Evolutionary conservation across 1,140 invertebrate species (phyloP), one percentile per base, ranked within the genome.

Genomic region (Choristoneura fumiferana): DNA sequence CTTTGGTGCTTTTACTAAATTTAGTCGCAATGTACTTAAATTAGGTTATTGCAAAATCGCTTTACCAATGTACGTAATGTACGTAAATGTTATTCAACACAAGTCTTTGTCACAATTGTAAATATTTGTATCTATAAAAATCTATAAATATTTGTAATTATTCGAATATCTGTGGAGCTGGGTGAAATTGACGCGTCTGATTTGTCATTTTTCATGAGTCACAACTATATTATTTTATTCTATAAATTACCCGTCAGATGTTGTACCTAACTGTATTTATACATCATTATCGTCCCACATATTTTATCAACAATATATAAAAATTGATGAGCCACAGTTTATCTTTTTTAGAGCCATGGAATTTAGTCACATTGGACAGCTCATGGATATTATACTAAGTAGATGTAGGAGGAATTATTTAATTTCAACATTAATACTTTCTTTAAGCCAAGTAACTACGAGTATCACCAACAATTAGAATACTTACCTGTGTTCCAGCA

Each of bases 11-110:
- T 59, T 15, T 64, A 49, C 33, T 34, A 59, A 54, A 49, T 63
- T 18, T 63, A 60, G 38, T 58, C 58, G 55, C 55, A 56, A 63
- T 55, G 58, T 64, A 64, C 62, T 64, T 64, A 63, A 56, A 22
- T 10, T 1, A 13, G 8, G 18, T 49, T 49, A 49, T 18, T 45
- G 17, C 40, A 45, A 22, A 49, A n/a, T 29, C 18, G 14, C 43
- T 49, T 33, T 49, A 49, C 6, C 22, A 49, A 22, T 29, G 22
- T 49, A 29, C 12, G 17, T 13, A 49, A 49, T 49, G 17, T 40
- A 18, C 40, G 17, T 9, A 29, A 29, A 29, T 29, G 22, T 29
- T 29, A 29, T 29, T 29, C 22, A 43, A 43, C 13, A 43, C 13
- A n/a, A 22, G 17, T 33, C 9, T 49, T 49, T 49, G 43, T 49